Evolutionary conservation across 2,888 invertebrate genomes (phyloP).

Genomic region (Phalangium opilio): DNA sequence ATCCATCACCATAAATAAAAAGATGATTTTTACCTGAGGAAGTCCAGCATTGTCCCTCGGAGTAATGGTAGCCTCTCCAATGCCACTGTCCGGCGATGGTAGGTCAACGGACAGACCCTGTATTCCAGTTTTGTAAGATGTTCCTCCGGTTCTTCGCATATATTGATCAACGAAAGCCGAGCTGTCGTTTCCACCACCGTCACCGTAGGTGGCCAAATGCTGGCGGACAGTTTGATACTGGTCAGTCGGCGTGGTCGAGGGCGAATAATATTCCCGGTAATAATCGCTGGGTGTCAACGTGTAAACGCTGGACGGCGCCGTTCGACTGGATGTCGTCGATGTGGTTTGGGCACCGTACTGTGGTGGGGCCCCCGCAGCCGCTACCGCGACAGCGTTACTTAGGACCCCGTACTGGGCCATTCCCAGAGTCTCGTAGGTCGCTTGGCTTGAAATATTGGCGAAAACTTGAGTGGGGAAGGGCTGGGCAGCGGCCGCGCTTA

Average conservation of each 20-base stretch:
- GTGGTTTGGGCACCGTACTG: constrained; percentile 10
- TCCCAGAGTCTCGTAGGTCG: constrained; percentile 14
- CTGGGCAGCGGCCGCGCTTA: neutral
- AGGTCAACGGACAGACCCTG: constrained; percentile 65
- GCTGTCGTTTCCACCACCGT: constrained; percentile 11
- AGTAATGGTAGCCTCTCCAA: constrained; percentile 83
- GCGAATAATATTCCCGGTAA: constrained; percentile 17
- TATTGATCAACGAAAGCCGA: constrained; percentile 19
- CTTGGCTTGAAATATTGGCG: constrained; percentile 4
- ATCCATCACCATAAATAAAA: too few relatives aligned
- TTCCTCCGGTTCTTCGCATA: constrained; percentile 12
- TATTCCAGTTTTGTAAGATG: constrained; percentile 13
- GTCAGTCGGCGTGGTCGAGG: constrained; percentile 6
- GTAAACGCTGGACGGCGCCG: constrained; percentile 3
- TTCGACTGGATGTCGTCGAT: neutral
- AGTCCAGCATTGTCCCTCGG: constrained; percentile 64
- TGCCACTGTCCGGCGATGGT: constrained; percentile 89
- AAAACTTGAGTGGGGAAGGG: neutral
- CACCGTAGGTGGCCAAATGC: constrained; percentile 11
- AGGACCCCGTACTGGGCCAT: constrained; percentile 16
- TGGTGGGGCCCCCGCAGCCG: constrained; percentile 6
- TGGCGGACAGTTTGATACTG: constrained; percentile 20
- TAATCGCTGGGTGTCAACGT: constrained; percentile 16
- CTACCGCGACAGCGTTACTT: constrained; percentile 13
- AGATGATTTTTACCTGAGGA: constrained; percentile 23